Base-by-base conservation (phyloP, 1,140 invertebrate species). In the Aphaenogaster ashmeadi region DNA sequence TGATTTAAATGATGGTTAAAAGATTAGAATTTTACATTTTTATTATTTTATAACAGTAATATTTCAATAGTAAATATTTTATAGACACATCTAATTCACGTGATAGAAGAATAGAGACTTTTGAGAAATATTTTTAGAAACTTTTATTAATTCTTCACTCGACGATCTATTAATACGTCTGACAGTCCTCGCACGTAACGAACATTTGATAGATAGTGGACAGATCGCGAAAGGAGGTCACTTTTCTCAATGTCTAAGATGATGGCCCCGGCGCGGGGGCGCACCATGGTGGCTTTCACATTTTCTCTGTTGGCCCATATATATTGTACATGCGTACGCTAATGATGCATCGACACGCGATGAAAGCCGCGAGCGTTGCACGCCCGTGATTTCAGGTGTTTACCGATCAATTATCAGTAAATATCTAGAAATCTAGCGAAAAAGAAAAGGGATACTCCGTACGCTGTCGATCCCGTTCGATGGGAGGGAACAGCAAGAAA, bases 201-300 rank as follows among this genome's bases (percentile, higher is more conserved):
- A 21, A 18, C 75, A 36, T 56, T 36, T 38, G n/a, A 62, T 47
- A 66, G 71, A 54, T 52, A 66, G 27, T 80, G 69, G n/a, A 47
- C 21, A 79, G 44, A 33, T 79, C 27, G 69, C 66, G 81, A 86
- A 93, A 92, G 86, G 91, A 89, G 93, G 92, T 91, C 91, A 92
- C 86, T 92, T 92, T 91, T 91, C 90, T 91, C 71, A 54, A 72
- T 72, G 64, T 58, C 77, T 11, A 50, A 47, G 72, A 62, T 77
- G 74, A 86, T 71, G 56, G 52, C 72, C 60, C 79, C 66, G 71
- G 69, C 52, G 72, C 44, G 62, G 74, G 81, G 72, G 64, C 50
- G 62, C n/a, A 41, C 11, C 18, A 41, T 33, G 27, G 47, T 78
- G 62, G 86, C 93, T 94, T 94, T 94, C 92, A 92, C 93, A 92